These are phyloP conservation scores for pig (Sus scrofa) DNA, from an alignment of 2,113 vertebrate genomes.

Conservation along the genomic window T2T-Sscrofa CM000813.6:122503001-122503500, in stretches of 20 bases:
- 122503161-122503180: slow-evolving; percentile 69
- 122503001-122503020: slow-evolving; percentile 66
- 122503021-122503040: slow-evolving; percentile 76
- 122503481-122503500: slow-evolving; percentile 76
- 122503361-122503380: slow-evolving; percentile 10
- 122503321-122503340: slow-evolving; percentile 34
- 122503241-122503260: slow-evolving; percentile 70
- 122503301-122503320: slow-evolving; percentile 50
- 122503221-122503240: slow-evolving; percentile 68
- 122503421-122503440: slow-evolving; percentile 36
- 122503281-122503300: slow-evolving; percentile 66
- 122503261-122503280: slow-evolving; percentile 62
- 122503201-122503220: slow-evolving; percentile 69
- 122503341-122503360: slow-evolving; percentile 63
- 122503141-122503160: neutral
- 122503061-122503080: slow-evolving; percentile 14
- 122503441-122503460: slow-evolving; percentile 8
- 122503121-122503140: slow-evolving; percentile 77
- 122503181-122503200: slow-evolving; percentile 77
- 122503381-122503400: slow-evolving; percentile 57
- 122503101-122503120: neutral
- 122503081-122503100: slow-evolving; percentile 9
- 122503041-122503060: slow-evolving; percentile 70
- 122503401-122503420: slow-evolving; percentile 71
- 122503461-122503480: slow-evolving; percentile 76